Base-by-base conservation (phyloP, 2,797 vertebrate genomes). In the Uromys caudimaculatus region DNA sequence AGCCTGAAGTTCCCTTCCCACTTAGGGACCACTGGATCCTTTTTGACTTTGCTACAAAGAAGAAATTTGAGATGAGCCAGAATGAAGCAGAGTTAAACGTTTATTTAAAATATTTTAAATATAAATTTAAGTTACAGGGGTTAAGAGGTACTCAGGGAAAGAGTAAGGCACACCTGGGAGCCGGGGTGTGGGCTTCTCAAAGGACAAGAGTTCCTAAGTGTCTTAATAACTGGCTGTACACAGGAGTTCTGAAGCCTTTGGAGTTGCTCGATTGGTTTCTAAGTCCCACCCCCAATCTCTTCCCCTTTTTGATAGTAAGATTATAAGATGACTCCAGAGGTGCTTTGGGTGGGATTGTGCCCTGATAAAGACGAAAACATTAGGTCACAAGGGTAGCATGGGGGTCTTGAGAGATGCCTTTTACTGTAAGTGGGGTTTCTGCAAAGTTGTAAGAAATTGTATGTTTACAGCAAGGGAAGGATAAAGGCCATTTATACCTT, bases 61-160 rank as follows among this genome's bases (percentile, higher is more conserved):
- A 50, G 75, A 50, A 64, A 47, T 50, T 64, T 8, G 0, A 44
- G 38, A 35, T 1, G 23, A 78, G 58, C 23, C 58, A 64, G 75
- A 52, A 29, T 38, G 44, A 90, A 89, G 73, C 88, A 77, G 54
- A 64, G 75, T 52, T 90, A 35, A 44, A 60, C 50, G 54, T 90
- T 90, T 77, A 90, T 90, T 78, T 78, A 38, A 64, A 90, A 78
- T 62, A 90, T 52, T 90, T 90, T 90, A 78, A 90, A 90, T 90
- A 90, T 50, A 78, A 89, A 77, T 62, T 89, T 89, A 89, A 89
- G 58, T 78, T 78, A 90, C 75, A 77, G 75, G 88, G 58, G 44
- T 29, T n/a, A 11, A 89, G 56, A 89, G 87, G 56, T 50, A 21
- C 73, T 64, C 41, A 52, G 88, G 75, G 86, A 47, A 62, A 50